Evolutionary conservation across 2,797 vertebrate species (phyloP), one percentile per base, ranked within the genome.

Genomic region (Muscicapa striata): DNA sequence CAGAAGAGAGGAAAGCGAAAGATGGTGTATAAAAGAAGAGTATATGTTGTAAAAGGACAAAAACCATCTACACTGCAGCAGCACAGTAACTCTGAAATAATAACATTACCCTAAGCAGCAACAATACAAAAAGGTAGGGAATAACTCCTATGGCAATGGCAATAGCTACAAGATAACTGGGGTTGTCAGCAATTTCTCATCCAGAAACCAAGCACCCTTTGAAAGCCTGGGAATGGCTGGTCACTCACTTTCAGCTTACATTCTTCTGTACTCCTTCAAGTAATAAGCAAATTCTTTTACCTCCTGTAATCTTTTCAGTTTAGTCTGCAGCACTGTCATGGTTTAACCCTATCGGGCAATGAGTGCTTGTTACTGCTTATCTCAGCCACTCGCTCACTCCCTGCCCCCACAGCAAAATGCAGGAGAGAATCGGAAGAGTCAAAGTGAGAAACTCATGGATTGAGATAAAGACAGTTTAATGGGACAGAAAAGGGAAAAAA

Each of bases 351-450:
- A 34, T 1, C 3, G 5, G n/a, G 41, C 32, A 91, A 66, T 20
- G 6, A 54, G 24, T 40, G 38, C 11, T 62, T 45, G 21, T 16
- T 4, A 49, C 23, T 30, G 58, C 18, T 64, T 52, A 40, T 32
- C 52, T 17, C 14, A 59, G 64, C 9, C 20, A 11, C 34, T 70
- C 4, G 0, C 11, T 69, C 34, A 29, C 15, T 41, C 20, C 45
- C 51, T 36, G 52, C 8, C 8, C 32, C 46, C 1, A 0, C 38
- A 58, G 38, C 0, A 0, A 80, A 62, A 58, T 10, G 22, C 0
- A 0, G 22, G 11, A 86, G 51, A 59, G 27, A 91, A 77, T 14
- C 0, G 0, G 29, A 64, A 36, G 9, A 78, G 22, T 7, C 21
- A 70, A 54, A 59, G 17, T 32, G 36, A 77, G 23, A 43, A 66